Evolutionary conservation across 2,113 vertebrate species (phyloP).

Genomic region (Genyomyrus donnyi): DNA sequence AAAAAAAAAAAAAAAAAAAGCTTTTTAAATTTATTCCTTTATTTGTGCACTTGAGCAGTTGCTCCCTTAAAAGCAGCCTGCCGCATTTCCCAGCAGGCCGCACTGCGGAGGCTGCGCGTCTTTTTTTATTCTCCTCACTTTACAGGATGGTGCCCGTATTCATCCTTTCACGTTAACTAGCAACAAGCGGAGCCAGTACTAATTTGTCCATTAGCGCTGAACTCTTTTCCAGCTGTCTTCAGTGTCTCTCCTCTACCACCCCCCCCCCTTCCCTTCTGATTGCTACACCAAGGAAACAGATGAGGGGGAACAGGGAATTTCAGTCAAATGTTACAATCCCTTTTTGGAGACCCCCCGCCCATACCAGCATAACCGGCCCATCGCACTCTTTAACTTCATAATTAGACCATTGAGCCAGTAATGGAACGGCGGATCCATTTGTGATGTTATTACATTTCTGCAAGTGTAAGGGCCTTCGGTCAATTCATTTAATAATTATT

Average conservation of each 20-base stretch:
- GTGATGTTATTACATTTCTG: conserved; percentile 48
- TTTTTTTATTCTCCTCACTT: background rate
- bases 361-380: conserved; percentile 37
- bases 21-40: conserved; percentile 30
- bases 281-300: background rate
- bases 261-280: background rate
- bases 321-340: background rate
- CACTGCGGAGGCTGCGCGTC: background rate
- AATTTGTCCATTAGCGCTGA: background rate
- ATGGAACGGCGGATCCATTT: conserved; percentile 48
- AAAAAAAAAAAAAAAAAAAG: conserved; percentile 27
- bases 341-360: conserved; percentile 6
- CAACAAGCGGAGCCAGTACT: background rate
- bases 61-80: conserved; percentile 1
- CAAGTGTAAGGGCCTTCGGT: conserved; percentile 43
- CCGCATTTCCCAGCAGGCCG: background rate
- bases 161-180: background rate
- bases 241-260: background rate
- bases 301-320: background rate
- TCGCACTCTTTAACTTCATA: conserved; percentile 39
- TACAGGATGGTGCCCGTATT: background rate
- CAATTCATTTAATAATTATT: conserved; percentile 56
- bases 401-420: conserved; percentile 46
- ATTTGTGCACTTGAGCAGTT: conserved; percentile 42
- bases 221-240: background rate